A percentile compares a stretch with the other conserved stretches of the same genome.
These are phyloP conservation scores for Nixonia krombeini DNA, from an alignment of 1,140 invertebrate species.

Conservation along the genomic window DNA sequence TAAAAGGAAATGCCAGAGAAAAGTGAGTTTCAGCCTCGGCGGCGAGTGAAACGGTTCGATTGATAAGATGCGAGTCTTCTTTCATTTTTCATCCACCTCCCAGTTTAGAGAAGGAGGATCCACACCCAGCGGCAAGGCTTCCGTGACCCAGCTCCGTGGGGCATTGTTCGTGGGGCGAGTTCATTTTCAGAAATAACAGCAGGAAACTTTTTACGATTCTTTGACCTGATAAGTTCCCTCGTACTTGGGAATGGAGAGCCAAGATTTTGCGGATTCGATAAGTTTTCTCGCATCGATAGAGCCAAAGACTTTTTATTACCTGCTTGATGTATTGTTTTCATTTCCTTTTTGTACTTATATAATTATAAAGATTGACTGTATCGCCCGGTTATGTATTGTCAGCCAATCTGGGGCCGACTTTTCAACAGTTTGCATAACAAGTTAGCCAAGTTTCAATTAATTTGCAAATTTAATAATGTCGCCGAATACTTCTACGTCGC, in stretches of 20 bases:
- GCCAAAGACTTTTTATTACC: constrained; percentile 2
- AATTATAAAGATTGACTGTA: too few species aligned
- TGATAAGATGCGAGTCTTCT: constrained; percentile 20
- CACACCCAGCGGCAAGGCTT: constrained; percentile 10
- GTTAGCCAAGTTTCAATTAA: too few species aligned
- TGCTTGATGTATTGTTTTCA: constrained; percentile 1
- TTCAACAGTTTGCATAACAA: too few species aligned
- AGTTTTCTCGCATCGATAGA: constrained; percentile 1
- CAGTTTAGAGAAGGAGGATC: neutral
- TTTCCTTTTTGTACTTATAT: neutral
- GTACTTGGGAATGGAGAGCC: neutral
- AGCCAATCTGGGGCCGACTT: too few species aligned
- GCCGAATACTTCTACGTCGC: too few species aligned
- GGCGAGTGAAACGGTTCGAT: constrained; percentile 18
- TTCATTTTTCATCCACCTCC: constrained; percentile 9
- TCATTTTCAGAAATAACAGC: constrained; percentile 53
- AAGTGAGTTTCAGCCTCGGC: constrained; percentile 1
- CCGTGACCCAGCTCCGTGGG: constrained; percentile 12
- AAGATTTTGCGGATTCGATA: constrained; percentile 6
- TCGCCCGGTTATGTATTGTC: too few species aligned
- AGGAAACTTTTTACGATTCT: constrained; percentile 43
- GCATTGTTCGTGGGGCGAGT: constrained; percentile 34
- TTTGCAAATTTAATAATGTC: too few species aligned
- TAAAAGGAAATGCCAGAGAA: neutral
- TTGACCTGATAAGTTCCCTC: constrained; percentile 42